Percentiles rank a stretch among this genome's conserved stretches.
Evolutionary conservation across 2,113 vertebrate genomes (phyloP).

Genomic region (Myrmophylax atrothorax): DNA sequence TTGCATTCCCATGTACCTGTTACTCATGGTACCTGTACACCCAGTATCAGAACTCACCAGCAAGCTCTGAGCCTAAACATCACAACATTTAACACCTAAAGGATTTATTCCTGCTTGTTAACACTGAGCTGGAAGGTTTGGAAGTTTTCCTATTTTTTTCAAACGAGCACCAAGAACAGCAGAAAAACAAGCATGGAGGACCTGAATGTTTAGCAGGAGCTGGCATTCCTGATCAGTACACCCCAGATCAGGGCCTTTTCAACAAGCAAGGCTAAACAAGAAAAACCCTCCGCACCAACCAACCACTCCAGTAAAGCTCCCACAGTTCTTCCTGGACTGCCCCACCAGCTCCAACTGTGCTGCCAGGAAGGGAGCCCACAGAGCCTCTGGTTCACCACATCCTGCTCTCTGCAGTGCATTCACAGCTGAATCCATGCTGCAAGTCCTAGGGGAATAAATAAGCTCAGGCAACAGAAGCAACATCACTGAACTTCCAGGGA

Average conservation of each 20-base stretch:
- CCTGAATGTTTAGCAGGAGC: background rate
- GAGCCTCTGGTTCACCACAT: slow-evolving; percentile 47
- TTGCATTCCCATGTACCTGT: background rate
- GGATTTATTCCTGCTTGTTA: background rate
- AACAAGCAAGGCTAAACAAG: background rate
- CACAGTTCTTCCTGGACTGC: background rate
- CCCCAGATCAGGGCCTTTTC: background rate
- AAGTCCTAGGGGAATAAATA: background rate
- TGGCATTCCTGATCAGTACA: background rate
- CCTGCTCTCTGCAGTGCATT: background rate
- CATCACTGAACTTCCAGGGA: slow-evolving; percentile 9
- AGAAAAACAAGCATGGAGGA: background rate
- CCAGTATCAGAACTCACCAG: background rate
- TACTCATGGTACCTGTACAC: background rate
- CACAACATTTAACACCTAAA: background rate
- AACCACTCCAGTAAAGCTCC: background rate
- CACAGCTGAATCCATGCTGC: background rate
- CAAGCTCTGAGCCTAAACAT: background rate
- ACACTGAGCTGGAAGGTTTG: background rate
- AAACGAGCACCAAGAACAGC: background rate
- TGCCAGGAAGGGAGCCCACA: slow-evolving; percentile 29
- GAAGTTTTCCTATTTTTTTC: background rate
- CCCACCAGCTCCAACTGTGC: background rate
- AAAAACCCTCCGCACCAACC: background rate
- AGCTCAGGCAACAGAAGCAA: background rate